A percentile compares a stretch with the other conserved stretches of the same genome.
Conservation (phyloP, 2,888 invertebrate species). For the Escarpia spicata region DNA sequence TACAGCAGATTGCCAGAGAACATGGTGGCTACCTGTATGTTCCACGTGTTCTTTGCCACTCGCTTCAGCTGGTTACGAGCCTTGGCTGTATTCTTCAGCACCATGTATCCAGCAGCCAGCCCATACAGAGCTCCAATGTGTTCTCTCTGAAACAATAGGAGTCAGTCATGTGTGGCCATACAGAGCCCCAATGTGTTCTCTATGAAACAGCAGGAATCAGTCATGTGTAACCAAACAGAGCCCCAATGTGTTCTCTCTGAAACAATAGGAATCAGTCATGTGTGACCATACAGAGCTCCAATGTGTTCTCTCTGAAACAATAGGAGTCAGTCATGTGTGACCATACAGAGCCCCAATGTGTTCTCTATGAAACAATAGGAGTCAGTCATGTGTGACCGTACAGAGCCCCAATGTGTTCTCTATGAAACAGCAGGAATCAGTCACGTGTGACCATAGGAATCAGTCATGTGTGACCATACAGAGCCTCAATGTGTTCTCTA, state of each 20-base stretch:
- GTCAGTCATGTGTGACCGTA: no score
- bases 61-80: slow-evolving; percentile 93
- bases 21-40: slow-evolving; percentile 74
- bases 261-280: no score
- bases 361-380: no score
- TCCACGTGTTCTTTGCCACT: slow-evolving; percentile 86
- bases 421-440: no score
- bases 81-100: slow-evolving; percentile 86
- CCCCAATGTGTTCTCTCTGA: neutral
- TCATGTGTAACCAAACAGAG: neutral
- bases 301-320: neutral
- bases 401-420: no score
- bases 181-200: no score
- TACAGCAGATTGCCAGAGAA: neutral
- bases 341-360: no score
- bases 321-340: neutral
- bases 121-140: slow-evolving; percentile 88
- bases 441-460: no score
- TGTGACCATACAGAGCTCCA: no score
- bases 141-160: slow-evolving; percentile 66
- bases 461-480: no score
- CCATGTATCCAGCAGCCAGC: slow-evolving; percentile 83
- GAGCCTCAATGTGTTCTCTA: no score
- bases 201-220: neutral
- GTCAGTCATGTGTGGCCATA: neutral